phyloP scores from a whole-genome alignment of 2,888 invertebrate genomes.

The Erannis defoliaria region DNA sequence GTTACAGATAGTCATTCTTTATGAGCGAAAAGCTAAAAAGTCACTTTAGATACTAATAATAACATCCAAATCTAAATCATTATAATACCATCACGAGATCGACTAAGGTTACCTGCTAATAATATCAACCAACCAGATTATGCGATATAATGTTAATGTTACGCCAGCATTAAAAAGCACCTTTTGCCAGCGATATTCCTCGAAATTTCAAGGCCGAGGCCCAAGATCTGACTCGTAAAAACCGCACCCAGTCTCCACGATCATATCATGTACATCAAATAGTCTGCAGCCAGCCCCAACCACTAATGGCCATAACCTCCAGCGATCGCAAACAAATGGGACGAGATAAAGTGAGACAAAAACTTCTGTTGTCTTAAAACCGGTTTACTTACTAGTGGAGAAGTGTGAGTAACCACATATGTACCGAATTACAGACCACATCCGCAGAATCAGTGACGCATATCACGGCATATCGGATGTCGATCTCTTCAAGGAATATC shows the following conservation, averaged over 20 bases:
- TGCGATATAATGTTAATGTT: conserved; percentile 32
- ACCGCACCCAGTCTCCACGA: conserved; percentile 55
- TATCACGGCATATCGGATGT: conserved; percentile 61
- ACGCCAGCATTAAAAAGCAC: conserved; percentile 30
- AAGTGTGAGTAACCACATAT: conserved; percentile 61
- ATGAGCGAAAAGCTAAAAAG: not conserved
- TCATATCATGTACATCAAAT: conserved; percentile 54
- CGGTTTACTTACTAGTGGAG: conserved; percentile 55
- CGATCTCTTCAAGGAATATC: conserved; percentile 38
- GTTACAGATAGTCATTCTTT: no score
- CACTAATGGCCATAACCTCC: conserved; percentile 63
- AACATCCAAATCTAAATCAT: conserved; percentile 6
- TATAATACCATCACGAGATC: conserved; percentile 26
- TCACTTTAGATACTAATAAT: not conserved
- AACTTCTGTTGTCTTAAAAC: conserved; percentile 64
- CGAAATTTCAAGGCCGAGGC: conserved; percentile 51
- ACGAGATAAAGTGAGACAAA: conserved; percentile 69
- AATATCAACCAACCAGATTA: conserved; percentile 23
- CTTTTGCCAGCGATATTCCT: conserved; percentile 43
- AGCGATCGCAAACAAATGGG: conserved; percentile 69
- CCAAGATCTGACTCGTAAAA: conserved; percentile 43
- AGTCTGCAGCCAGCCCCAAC: conserved; percentile 44
- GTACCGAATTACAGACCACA: conserved; percentile 53
- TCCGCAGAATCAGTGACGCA: conserved; percentile 72
- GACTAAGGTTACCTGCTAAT: conserved; percentile 23